A percentile compares a stretch with the other conserved stretches of the same genome.
Conservation (phyloP, 2,797 vertebrate species). For the Peromyscus attwateri region DNA sequence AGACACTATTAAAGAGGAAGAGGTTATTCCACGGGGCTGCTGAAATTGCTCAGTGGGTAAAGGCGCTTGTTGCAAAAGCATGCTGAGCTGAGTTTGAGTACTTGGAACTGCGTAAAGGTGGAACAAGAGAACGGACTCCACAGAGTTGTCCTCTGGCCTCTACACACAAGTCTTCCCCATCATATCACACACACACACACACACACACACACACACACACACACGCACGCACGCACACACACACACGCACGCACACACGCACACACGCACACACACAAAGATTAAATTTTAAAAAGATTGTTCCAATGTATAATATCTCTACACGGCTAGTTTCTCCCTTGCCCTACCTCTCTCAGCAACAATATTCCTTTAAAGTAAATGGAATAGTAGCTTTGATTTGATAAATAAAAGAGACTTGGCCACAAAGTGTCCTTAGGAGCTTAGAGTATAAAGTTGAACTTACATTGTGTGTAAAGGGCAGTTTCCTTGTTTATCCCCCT, state of each 20-base stretch:
- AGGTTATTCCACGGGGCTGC: background rate
- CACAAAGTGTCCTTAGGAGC: constrained; percentile 50
- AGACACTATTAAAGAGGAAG: constrained; percentile 77
- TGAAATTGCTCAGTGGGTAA: background rate
- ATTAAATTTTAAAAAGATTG: background rate
- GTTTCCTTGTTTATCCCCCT: constrained; percentile 69
- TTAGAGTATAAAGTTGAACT: constrained; percentile 57
- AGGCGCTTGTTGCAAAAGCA: background rate
- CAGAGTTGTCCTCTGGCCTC: background rate
- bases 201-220: background rate
- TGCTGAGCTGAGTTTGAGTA: background rate
- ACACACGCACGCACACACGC: no score
- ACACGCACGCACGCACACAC: no score
- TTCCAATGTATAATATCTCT: background rate
- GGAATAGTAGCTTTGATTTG: constrained; percentile 74
- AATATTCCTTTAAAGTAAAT: constrained; percentile 80
- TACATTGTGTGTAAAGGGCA: constrained; percentile 36
- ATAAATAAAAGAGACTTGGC: constrained; percentile 69
- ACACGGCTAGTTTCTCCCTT: constrained; percentile 3
- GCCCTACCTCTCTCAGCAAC: background rate
- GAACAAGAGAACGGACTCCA: background rate
- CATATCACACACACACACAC: no score
- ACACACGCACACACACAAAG: no score
- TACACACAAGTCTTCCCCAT: background rate
- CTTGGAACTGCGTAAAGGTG: background rate